Base-by-base conservation (phyloP, 2,888 invertebrate genomes). In the Bhutanitis thaidina region DNA sequence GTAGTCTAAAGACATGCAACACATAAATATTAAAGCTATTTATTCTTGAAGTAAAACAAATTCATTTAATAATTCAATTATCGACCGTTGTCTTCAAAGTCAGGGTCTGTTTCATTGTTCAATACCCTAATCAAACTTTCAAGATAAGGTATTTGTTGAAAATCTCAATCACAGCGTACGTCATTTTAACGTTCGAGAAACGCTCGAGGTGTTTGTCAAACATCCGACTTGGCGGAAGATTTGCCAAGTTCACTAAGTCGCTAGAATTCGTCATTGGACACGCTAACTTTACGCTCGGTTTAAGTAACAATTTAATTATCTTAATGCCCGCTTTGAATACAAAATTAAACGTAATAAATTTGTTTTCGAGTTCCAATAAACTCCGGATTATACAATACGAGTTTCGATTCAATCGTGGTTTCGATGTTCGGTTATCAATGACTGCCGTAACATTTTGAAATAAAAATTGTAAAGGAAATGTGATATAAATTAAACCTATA, bases 221-320 rank as follows among this genome's bases (percentile, higher is more conserved):
- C 54, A 56, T 57, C 53, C 41, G 56, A 57, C 53, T 57, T 55
- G 48, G 49, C 45, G 54, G 46, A 52, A 54, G 53, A 54, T 54
- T 59, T 59, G 58, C 53, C 53, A 54, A 59, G 55, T 59, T 59
- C 46, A 41, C 50, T 50, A 54, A 59, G 54, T 58, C 54, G 34
- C 36, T 49, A 43, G 45, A 52, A 52, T 50, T 44, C 58, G 57
- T 54, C 60, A 56, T 54, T 54, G 57, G 56, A 53, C 58, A 51
- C 43, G 50, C 46, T 51, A 60, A 62, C 58, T 60, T 59, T 57
- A 56, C 52, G 58, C 50, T 48, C 57, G 38, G 56, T 46, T 54
- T 54, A 53, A 55, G 49, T 52, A 58, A 58, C 60, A 53, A 61
- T 58, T 59, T 59, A 57, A 58, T 59, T 59, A 55, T 56, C 51